These are phyloP conservation scores for Dipodomys spectabilis DNA, from an alignment of 2,113 vertebrate species.

Conservation along the genomic window DNA sequence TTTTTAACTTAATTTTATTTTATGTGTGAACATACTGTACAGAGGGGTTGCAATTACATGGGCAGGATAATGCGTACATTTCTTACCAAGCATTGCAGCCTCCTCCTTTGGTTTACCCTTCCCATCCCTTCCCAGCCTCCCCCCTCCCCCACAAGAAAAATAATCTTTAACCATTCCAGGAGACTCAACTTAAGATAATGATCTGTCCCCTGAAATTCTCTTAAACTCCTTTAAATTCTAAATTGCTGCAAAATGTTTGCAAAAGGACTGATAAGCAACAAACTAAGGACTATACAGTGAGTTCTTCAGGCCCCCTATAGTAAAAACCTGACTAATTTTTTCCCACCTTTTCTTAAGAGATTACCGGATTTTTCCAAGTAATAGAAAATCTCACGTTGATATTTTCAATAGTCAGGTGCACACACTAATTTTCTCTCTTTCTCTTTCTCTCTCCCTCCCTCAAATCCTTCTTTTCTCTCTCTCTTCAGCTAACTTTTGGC, in stretches of 20 bases:
- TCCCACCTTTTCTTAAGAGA: background rate
- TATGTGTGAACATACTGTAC: too few relatives aligned
- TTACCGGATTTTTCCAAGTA: background rate
- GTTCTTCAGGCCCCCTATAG: background rate
- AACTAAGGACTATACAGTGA: background rate
- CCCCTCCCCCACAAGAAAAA: too few relatives aligned
- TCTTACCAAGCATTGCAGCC: too few relatives aligned
- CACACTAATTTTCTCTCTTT: background rate
- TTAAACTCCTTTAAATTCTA: background rate
- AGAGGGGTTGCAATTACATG: too few relatives aligned
- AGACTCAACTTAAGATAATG: background rate
- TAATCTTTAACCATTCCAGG: background rate
- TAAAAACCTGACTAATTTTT: background rate
- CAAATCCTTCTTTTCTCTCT: too few relatives aligned
- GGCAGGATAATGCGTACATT: too few relatives aligned
- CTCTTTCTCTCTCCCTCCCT: background rate
- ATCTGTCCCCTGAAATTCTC: background rate
- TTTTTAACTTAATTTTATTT: too few relatives aligned
- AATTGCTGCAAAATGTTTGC: background rate
- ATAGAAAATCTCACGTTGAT: background rate
- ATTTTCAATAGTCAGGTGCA: background rate
- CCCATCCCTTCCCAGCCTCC: too few relatives aligned
- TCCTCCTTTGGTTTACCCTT: too few relatives aligned
- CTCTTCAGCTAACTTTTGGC: background rate
- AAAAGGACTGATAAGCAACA: background rate